Evolutionary conservation across 2,113 vertebrate genomes (phyloP).

Genomic region (Cyprinus carpio): DNA sequence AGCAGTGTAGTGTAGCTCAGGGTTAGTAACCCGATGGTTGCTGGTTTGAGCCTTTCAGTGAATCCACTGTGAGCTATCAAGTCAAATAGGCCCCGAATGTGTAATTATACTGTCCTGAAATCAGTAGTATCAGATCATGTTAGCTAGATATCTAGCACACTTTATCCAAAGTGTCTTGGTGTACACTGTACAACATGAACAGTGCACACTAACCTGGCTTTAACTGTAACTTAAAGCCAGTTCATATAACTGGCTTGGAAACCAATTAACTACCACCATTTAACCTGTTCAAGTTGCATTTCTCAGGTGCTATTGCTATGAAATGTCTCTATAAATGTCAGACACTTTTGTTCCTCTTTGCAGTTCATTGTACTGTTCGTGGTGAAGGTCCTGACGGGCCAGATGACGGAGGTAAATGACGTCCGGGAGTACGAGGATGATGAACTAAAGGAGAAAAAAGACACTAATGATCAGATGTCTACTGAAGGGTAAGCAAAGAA

Average conservation of each 20-base stretch:
- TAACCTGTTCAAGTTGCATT: neutral
- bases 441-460: conserved; percentile 61
- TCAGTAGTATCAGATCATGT: too few relatives aligned
- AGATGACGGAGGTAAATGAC: conserved; percentile 87
- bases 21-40: neutral
- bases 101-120: too few relatives aligned
- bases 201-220: neutral
- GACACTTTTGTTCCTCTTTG: neutral
- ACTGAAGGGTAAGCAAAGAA: conserved; percentile 63
- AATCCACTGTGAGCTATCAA: neutral
- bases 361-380: conserved; percentile 94
- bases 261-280: neutral
- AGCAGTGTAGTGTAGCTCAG: neutral
- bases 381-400: conserved; percentile 86
- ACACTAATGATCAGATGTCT: conserved; percentile 68
- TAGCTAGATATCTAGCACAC: neutral
- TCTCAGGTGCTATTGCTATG: neutral
- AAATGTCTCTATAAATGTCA: neutral
- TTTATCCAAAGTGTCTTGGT: neutral
- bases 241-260: neutral
- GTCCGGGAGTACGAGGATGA: conserved; percentile 87
- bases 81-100: neutral
- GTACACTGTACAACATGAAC: neutral
- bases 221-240: neutral
- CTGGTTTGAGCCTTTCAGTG: neutral